Conservation (phyloP, 2,797 vertebrate genomes). For the Aplochiton taeniatus region DNA sequence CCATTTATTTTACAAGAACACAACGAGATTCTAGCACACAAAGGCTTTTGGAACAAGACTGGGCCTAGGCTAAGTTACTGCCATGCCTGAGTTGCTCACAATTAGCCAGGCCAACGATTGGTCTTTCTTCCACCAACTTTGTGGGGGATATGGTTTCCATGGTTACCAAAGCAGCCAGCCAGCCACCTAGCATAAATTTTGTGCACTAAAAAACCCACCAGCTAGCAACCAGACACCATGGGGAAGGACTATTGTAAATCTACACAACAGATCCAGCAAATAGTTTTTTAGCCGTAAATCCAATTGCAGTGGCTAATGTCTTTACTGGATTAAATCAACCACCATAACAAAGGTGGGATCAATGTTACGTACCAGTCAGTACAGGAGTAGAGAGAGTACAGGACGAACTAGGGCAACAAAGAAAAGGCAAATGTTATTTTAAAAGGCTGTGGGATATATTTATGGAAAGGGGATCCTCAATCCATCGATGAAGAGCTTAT, state of each 20-base stretch:
- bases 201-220: constrained; percentile 50
- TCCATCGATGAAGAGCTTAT: no score
- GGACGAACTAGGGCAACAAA: no score
- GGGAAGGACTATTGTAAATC: constrained; percentile 13
- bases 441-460: no score
- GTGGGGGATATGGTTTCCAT: constrained; percentile 69
- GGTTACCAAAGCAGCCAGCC: constrained; percentile 61
- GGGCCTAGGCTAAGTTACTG: constrained; percentile 46
- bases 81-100: constrained; percentile 65
- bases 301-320: not conserved
- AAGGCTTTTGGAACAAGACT: constrained; percentile 20
- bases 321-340: no score
- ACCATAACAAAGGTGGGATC: no score
- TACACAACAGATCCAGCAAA: not conserved
- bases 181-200: constrained; percentile 65
- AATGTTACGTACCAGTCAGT: no score
- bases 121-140: constrained; percentile 48
- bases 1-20: constrained; percentile 19
- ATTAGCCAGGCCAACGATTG: constrained; percentile 51
- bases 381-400: no score
- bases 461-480: no score
- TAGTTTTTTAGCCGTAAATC: not conserved
- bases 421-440: no score
- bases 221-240: constrained; percentile 24
- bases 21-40: constrained; percentile 7